These are phyloP conservation scores for Hymenopus coronatus DNA, from an alignment of 2,888 invertebrate genomes.

Conservation along the genomic window DNA sequence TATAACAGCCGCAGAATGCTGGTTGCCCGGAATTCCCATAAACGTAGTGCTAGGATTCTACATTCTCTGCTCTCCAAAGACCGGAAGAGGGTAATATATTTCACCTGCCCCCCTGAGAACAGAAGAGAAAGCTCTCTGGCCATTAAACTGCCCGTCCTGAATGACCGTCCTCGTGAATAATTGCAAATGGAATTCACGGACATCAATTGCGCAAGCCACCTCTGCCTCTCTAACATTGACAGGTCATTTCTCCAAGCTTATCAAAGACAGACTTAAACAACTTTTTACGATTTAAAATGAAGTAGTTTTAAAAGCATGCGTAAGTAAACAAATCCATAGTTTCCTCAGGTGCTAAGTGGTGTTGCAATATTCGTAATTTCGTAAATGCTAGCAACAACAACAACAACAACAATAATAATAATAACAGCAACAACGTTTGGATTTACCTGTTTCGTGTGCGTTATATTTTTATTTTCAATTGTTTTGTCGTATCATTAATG, in stretches of 20 bases:
- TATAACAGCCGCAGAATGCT: no score
- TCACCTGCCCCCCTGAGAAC: not conserved
- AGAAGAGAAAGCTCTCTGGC: not conserved
- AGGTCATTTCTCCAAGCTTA: not conserved
- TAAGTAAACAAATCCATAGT: no score
- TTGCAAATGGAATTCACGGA: not conserved
- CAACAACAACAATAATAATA: no score
- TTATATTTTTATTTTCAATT: no score
- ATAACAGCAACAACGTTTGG: no score
- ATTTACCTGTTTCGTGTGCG: no score
- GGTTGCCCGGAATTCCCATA: not conserved
- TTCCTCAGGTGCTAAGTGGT: no score
- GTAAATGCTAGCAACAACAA: no score
- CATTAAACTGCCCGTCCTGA: not conserved
- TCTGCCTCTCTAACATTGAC: not conserved
- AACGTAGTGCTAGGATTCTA: not conserved
- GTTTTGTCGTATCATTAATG: no score
- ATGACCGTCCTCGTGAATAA: not conserved
- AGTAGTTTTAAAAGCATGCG: no score
- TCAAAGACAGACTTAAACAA: not conserved
- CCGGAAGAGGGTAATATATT: not conserved
- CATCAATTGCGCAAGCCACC: not conserved
- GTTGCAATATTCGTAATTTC: no score
- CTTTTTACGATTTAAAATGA: not conserved
- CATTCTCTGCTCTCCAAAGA: not conserved